Conservation (phyloP, 2,113 vertebrate genomes). For the Sinocyclocheilus maitianheensis region DNA sequence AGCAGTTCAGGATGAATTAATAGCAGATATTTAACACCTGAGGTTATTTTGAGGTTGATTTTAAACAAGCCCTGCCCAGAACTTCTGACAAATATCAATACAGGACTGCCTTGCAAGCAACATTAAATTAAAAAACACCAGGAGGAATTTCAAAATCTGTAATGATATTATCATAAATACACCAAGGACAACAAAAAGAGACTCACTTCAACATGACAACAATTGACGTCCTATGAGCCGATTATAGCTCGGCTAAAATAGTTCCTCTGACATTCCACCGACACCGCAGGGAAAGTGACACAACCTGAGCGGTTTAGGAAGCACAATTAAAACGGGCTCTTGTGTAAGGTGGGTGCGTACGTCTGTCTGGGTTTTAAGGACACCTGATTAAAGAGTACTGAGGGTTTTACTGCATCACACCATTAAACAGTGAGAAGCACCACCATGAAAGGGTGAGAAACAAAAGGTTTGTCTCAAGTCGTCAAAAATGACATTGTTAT, state of each 20-base stretch:
- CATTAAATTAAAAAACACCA: background rate
- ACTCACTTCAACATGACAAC: background rate
- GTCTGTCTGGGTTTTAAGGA: background rate
- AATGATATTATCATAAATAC: background rate
- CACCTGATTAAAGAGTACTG: background rate
- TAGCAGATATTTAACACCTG: background rate
- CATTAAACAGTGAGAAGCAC: background rate
- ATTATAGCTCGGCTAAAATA: conserved; percentile 27
- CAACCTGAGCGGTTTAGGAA: conserved; percentile 12
- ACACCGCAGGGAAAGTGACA: conserved; percentile 21
- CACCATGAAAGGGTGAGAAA: conserved; percentile 13
- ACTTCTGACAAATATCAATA: background rate
- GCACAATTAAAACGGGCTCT: conserved; percentile 16
- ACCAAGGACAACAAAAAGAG: background rate
- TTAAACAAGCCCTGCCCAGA: background rate
- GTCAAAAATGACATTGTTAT: conserved; percentile 55
- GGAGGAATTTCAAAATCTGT: background rate
- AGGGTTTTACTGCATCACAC: background rate
- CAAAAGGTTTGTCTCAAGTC: conserved; percentile 41
- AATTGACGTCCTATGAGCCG: conserved; percentile 3
- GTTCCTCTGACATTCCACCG: conserved; percentile 12
- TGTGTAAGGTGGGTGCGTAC: background rate
- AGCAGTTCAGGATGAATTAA: background rate
- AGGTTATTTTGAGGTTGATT: background rate
- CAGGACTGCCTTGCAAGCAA: background rate